phyloP scores from a whole-genome alignment of 1,140 invertebrate species.

The Papilio dardanus region DNA sequence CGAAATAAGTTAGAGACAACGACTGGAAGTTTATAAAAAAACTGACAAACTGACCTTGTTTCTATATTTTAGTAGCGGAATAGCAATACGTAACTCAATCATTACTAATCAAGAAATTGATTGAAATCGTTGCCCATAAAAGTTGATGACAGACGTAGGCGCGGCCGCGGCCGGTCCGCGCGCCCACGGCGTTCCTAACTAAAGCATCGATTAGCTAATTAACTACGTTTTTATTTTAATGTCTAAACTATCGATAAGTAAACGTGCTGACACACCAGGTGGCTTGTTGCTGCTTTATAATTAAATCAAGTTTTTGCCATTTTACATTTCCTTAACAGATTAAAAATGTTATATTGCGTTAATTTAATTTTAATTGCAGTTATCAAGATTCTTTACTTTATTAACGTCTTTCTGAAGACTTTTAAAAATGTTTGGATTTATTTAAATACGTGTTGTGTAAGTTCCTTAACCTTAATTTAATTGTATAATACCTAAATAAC shows the following conservation, averaged over 20 bases:
- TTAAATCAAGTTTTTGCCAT: not conserved
- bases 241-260: slow-evolving; percentile 36
- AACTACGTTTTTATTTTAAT: slow-evolving; percentile 57
- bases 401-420: not conserved
- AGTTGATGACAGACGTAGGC: slow-evolving; percentile 47
- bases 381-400: not conserved
- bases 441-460: too few species aligned
- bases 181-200: slow-evolving; percentile 50
- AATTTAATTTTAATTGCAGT: not conserved
- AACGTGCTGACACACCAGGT: not conserved
- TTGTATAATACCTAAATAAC: too few species aligned
- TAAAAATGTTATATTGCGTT: not conserved
- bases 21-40: slow-evolving; percentile 19
- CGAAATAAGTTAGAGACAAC: slow-evolving; percentile 12
- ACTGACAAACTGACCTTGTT: slow-evolving; percentile 32
- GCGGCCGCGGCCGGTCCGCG: slow-evolving; percentile 44
- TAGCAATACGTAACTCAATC: slow-evolving; percentile 44
- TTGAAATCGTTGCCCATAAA: slow-evolving; percentile 49
- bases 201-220: slow-evolving; percentile 58
- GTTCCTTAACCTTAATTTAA: too few species aligned
- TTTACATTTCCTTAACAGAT: slow-evolving; percentile 27
- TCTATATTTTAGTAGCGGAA: slow-evolving; percentile 33
- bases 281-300: slow-evolving; percentile 7
- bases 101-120: slow-evolving; percentile 50
- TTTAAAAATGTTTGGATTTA: too few species aligned